Evolutionary conservation across 2,797 vertebrate species (phyloP).

Genomic region (Poeciliopsis presidionis): DNA sequence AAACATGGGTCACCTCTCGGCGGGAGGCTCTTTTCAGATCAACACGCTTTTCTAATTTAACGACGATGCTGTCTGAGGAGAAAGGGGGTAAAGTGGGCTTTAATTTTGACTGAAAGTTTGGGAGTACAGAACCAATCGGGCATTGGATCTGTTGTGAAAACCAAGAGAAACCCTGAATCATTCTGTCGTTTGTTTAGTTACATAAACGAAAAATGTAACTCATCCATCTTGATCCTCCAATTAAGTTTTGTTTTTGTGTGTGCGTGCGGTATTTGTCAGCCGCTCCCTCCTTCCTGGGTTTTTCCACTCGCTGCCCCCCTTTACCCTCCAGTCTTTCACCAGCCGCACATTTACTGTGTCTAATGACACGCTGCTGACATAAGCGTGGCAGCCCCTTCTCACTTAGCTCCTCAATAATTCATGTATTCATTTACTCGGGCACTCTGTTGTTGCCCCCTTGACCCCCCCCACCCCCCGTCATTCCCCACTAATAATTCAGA

Average conservation of each 20-base stretch:
- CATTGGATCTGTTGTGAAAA: neutral
- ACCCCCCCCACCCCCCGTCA: neutral
- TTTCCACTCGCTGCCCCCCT: constrained; percentile 2
- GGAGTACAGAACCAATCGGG: constrained; percentile 39
- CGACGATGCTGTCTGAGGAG: constrained; percentile 45
- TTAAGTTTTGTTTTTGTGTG: too few relatives aligned
- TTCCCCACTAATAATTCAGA: neutral
- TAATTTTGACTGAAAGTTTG: constrained; percentile 38
- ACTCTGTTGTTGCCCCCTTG: neutral
- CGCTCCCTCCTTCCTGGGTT: neutral
- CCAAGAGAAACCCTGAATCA: neutral
- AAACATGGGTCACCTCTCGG: constrained; percentile 58
- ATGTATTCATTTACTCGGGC: neutral
- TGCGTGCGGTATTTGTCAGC: neutral
- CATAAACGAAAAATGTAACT: too few relatives aligned
- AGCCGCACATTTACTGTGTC: neutral
- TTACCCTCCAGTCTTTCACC: neutral
- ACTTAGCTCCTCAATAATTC: neutral
- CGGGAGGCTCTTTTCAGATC: constrained; percentile 34
- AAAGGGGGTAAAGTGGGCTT: constrained; percentile 34
- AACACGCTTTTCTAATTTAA: constrained; percentile 47
- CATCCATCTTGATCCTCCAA: neutral
- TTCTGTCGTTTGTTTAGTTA: too few relatives aligned
- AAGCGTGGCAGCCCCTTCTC: neutral
- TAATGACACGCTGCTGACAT: constrained; percentile 8